These are phyloP conservation scores for Spinus pinus DNA, from an alignment of 2,797 vertebrate species.

Conservation along the genomic window DNA sequence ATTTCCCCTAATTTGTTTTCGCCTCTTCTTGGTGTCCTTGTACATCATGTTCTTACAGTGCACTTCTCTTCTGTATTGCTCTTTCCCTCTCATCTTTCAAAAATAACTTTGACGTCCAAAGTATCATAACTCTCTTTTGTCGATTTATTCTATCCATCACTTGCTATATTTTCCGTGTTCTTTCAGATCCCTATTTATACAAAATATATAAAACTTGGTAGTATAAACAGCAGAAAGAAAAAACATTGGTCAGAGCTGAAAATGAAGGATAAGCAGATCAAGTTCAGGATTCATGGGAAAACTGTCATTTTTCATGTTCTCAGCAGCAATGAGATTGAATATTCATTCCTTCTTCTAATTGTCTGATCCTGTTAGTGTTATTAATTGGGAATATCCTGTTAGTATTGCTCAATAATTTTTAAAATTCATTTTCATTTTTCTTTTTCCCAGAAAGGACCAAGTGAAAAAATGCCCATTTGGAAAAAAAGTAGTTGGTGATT, in stretches of 20 bases:
- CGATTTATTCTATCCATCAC: background rate
- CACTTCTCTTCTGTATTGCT: background rate
- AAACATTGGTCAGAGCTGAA: background rate
- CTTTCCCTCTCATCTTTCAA: background rate
- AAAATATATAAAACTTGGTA: background rate
- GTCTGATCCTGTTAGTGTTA: background rate
- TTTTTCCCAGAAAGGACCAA: background rate
- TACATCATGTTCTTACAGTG: background rate
- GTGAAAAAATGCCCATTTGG: background rate
- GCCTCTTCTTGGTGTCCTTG: background rate
- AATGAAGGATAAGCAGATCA: background rate
- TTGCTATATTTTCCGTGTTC: background rate
- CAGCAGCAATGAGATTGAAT: background rate
- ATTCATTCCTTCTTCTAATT: background rate
- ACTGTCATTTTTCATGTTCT: background rate
- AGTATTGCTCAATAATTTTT: background rate
- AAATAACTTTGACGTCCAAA: background rate
- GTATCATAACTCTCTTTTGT: fast-evolving
- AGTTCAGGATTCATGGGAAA: background rate
- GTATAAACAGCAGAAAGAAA: background rate
- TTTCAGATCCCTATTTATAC: background rate
- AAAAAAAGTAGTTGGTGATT: background rate
- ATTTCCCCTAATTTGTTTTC: background rate
- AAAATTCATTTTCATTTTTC: background rate
- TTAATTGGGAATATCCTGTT: background rate